Base-by-base conservation (phyloP, 2,888 invertebrate genomes). In the Cataglyphis altisquamis region DNA sequence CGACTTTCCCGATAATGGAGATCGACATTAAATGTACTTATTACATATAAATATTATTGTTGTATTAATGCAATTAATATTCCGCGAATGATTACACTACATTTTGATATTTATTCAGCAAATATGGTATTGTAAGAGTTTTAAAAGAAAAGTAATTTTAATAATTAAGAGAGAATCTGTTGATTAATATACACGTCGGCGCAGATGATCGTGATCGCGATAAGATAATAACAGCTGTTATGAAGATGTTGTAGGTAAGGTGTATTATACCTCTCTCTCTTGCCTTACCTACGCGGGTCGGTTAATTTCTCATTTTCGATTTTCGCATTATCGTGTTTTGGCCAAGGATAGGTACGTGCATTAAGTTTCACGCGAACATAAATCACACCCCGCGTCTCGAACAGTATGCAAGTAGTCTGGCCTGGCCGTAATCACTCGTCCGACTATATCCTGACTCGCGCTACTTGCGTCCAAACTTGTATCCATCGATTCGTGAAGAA, bases 291-390 rank as follows among this genome's bases (percentile, higher is more conserved):
- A 18, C 10, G 21, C 32, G 8, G 32, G 45, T 70, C 29, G 25
- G 32, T 66, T 68, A 78, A 70, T 57, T 15, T 25, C 77, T 78
- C 70, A 60, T 78, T 78, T 78, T 70, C 72, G 78, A 60, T 78
- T 57, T 72, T 32, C 72, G 72, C 55, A 78, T 78, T 78, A 78
- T 78, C 78, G 78, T 60, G 78, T 45, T 41, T 70, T 45, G 78
- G 55, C 21, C 57, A 32, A 21, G 41, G 57, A 57, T 68, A 70
- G 70, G 15, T 57, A 80, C 18, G 32, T 78, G 72, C 78, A 80
- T 80, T 72, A 72, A 80, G 78, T 60, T 72, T n/a, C 78, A 80
- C 78, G 78, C 78, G 78, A 80, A 80, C 78, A 80, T 72, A 80
- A 80, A 80, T 80, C 78, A 80, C 72, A 78, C 21, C 72, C 29